These are phyloP conservation scores for Nothocercus julius DNA, from an alignment of 2,113 vertebrate species.

Conservation along the genomic window DNA sequence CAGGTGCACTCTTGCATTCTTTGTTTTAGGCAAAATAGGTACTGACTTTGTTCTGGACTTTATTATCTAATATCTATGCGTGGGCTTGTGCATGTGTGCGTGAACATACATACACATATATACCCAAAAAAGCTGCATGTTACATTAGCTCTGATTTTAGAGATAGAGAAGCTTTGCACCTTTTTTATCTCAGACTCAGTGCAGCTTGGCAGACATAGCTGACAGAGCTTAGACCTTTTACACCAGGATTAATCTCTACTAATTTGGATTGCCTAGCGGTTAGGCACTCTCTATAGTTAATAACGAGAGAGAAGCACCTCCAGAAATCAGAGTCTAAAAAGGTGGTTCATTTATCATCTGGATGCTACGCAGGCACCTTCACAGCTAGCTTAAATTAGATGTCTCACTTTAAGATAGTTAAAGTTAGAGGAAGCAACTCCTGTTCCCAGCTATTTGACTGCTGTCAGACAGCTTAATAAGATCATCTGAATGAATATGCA, in stretches of 20 bases:
- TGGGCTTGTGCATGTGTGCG: background rate
- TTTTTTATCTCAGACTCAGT: background rate
- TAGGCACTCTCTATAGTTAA: background rate
- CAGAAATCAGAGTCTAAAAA: background rate
- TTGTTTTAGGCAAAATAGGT: background rate
- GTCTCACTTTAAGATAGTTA: background rate
- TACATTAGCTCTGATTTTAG: background rate
- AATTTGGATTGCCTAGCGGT: background rate
- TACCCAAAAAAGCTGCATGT: background rate
- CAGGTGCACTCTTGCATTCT: accelerated
- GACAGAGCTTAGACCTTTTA: background rate
- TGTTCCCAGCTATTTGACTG: background rate
- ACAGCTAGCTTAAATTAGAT: background rate
- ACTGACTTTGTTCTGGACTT: background rate
- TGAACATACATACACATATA: background rate
- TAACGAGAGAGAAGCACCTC: background rate
- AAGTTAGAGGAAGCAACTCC: background rate
- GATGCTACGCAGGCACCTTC: background rate
- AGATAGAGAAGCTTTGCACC: background rate
- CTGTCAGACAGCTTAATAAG: background rate
- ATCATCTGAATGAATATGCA: background rate
- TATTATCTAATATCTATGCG: accelerated
- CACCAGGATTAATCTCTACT: background rate
- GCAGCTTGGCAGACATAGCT: background rate
- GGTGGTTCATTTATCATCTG: background rate